Percentiles rank a stretch among this genome's conserved stretches.
These are phyloP conservation scores for Emberiza fucata DNA, from an alignment of 2,113 vertebrate genomes.

Conservation along the genomic window DNA sequence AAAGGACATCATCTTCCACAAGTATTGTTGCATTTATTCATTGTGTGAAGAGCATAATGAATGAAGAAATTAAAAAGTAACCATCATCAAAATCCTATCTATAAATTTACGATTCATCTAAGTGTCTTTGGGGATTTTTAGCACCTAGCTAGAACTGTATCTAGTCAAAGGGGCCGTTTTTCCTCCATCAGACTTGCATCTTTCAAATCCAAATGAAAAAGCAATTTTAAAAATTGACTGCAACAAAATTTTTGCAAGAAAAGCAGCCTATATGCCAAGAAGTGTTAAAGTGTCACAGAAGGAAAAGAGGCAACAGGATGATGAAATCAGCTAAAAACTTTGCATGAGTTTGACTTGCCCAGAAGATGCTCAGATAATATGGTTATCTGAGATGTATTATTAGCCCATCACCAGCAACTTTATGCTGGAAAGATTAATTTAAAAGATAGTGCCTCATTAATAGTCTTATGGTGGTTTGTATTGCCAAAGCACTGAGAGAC, in stretches of 20 bases:
- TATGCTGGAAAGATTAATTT: background rate
- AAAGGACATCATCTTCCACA: background rate
- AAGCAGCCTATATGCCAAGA: background rate
- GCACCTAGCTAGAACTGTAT: background rate
- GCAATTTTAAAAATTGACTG: background rate
- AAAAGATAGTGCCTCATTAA: background rate
- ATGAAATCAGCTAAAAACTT: constrained; percentile 1
- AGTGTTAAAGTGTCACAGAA: background rate
- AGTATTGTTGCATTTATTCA: background rate
- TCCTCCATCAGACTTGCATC: background rate
- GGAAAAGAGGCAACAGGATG: background rate
- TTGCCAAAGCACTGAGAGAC: background rate
- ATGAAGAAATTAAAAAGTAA: background rate
- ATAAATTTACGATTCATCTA: background rate
- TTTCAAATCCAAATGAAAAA: background rate
- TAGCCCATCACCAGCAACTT: background rate
- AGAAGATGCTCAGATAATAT: background rate
- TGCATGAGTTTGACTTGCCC: background rate
- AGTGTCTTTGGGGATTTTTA: background rate
- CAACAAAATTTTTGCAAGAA: background rate
- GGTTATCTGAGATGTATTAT: background rate
- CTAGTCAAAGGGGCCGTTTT: background rate
- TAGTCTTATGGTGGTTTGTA: background rate
- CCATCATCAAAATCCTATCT: background rate
- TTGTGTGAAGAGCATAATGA: background rate